Conservation (phyloP, 2,888 invertebrate genomes). For the Sesia bembeciformis region DNA sequence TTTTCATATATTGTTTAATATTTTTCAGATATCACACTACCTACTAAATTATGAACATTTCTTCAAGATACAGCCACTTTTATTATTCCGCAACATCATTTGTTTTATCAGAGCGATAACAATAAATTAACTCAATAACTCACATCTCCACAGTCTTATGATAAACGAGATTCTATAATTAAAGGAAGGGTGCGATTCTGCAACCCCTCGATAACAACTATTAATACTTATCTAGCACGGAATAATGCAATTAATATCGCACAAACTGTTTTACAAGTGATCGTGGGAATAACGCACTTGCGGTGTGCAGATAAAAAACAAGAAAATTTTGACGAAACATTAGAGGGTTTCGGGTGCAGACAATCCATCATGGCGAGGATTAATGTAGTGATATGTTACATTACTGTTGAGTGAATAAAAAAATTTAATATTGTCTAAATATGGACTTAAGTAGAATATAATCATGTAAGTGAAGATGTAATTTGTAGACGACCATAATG, state of each 20-base stretch:
- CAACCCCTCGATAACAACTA: slow-evolving; percentile 42
- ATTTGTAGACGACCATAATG: too few relatives aligned
- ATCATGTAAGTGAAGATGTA: too few relatives aligned
- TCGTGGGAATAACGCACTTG: slow-evolving; percentile 7
- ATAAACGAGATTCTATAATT: slow-evolving; percentile 63
- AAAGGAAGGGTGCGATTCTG: slow-evolving; percentile 42
- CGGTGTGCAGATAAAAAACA: slow-evolving; percentile 45
- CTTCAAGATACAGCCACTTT: too few relatives aligned
- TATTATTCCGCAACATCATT: background rate
- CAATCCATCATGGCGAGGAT: slow-evolving; percentile 60
- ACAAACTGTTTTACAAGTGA: slow-evolving; percentile 48
- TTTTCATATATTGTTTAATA: too few relatives aligned
- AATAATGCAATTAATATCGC: slow-evolving; percentile 67
- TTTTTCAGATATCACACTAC: too few relatives aligned
- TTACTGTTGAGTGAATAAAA: background rate
- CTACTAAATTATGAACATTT: too few relatives aligned
- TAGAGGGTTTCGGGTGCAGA: slow-evolving; percentile 19
- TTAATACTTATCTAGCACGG: slow-evolving; percentile 66
- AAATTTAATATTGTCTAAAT: too few relatives aligned
- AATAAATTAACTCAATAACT: slow-evolving; percentile 47
- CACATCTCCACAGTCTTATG: slow-evolving; percentile 33
- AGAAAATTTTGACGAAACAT: slow-evolving; percentile 21
- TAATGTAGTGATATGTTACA: slow-evolving; percentile 43
- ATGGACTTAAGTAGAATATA: too few relatives aligned
- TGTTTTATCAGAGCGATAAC: slow-evolving; percentile 17